Percentiles rank a stretch among this genome's conserved stretches.
Conservation (phyloP, 1,140 invertebrate genomes). For the Bombus consobrinus region DNA sequence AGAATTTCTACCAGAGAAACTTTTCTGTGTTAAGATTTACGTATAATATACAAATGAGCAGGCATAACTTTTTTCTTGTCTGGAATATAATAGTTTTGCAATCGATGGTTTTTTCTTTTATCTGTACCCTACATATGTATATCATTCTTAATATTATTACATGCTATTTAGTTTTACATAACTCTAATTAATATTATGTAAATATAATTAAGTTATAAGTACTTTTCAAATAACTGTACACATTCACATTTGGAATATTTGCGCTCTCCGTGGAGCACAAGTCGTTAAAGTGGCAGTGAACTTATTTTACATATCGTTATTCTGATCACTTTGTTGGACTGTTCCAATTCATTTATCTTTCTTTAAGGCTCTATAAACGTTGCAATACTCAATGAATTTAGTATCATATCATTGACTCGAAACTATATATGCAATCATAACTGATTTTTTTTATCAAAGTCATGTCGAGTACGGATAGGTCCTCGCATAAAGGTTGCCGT, state of each 20-base stretch:
- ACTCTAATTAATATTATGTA: slow-evolving; percentile 73
- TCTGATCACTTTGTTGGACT: slow-evolving; percentile 71
- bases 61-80: slow-evolving; percentile 57
- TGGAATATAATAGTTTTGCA: slow-evolving; percentile 58
- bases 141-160: slow-evolving; percentile 70
- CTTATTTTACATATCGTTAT: slow-evolving; percentile 76
- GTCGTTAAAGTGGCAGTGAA: slow-evolving; percentile 78
- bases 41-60: slow-evolving; percentile 65
- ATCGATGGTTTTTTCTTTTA: slow-evolving; percentile 58
- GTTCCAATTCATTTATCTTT: slow-evolving; percentile 50
- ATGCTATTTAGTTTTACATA: slow-evolving; percentile 74
- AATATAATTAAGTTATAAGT: slow-evolving; percentile 74
- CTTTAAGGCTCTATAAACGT: slow-evolving; percentile 63
- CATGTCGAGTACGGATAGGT: slow-evolving; percentile 61
- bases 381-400: slow-evolving; percentile 61
- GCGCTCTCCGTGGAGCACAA: slow-evolving; percentile 66
- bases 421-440: slow-evolving; percentile 67
- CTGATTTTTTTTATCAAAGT: slow-evolving; percentile 66
- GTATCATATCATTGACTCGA: slow-evolving; percentile 68
- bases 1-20: slow-evolving; percentile 47
- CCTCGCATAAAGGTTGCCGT: slow-evolving; percentile 53
- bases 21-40: slow-evolving; percentile 56
- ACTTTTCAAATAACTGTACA: slow-evolving; percentile 76
- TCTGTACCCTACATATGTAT: slow-evolving; percentile 70
- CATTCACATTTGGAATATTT: slow-evolving; percentile 74